A percentile compares a stretch with the other conserved stretches of the same genome.
Conservation (phyloP, 1,140 invertebrate species). For the Cheumatopsyche charites region DNA sequence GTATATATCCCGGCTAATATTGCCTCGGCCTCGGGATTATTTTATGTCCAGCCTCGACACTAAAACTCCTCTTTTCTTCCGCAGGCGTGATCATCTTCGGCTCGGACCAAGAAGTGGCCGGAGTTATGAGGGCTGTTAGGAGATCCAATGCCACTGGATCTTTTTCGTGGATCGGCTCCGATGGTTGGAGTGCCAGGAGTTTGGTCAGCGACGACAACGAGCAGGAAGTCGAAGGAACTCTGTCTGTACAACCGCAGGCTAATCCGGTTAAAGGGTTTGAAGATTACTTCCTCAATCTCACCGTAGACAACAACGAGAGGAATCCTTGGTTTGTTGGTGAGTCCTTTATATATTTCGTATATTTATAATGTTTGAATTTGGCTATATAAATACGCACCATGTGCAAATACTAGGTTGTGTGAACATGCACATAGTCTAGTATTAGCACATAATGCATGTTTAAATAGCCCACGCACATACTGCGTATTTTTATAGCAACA, state of each 20-base stretch:
- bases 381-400: too few species aligned
- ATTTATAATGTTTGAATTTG: too few species aligned
- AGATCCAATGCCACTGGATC: conserved; percentile 85
- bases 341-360: conserved; percentile 50
- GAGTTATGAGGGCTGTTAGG: conserved; percentile 88
- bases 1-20: background rate
- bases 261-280: conserved; percentile 86
- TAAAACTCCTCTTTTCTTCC: too few species aligned
- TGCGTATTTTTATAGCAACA: too few species aligned
- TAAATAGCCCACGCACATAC: too few species aligned
- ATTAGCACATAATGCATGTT: too few species aligned
- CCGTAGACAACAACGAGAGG: conserved; percentile 82
- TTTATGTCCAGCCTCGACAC: too few species aligned
- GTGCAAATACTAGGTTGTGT: too few species aligned
- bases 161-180: conserved; percentile 95
- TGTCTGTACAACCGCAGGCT: conserved; percentile 89
- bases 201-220: conserved; percentile 87
- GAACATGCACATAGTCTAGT: too few species aligned
- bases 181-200: conserved; percentile 88
- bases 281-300: conserved; percentile 85
- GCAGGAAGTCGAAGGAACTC: conserved; percentile 85
- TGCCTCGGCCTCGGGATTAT: background rate
- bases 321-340: conserved; percentile 95
- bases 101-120: conserved; percentile 94
- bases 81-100: conserved; percentile 94